phyloP scores from a whole-genome alignment of 2,113 vertebrate genomes.

The Oreocharis arfaki region DNA sequence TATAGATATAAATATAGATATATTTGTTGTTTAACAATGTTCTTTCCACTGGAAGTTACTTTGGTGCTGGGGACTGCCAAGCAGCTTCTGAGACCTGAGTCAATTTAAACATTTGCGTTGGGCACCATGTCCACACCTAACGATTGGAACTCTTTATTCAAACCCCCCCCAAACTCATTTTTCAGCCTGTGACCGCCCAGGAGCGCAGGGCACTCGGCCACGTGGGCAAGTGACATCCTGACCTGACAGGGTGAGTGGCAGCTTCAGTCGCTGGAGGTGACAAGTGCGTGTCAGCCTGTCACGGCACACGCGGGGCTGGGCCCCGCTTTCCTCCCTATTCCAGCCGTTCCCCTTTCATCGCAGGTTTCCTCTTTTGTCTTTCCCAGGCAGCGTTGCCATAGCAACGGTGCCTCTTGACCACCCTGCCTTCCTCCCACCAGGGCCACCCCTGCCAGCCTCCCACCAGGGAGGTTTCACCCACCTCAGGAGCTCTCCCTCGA shows the following conservation, averaged over 20 bases:
- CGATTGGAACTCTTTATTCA: background rate
- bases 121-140: background rate
- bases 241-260: background rate
- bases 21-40: background rate
- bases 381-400: constrained; percentile 31
- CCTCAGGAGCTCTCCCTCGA: background rate
- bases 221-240: background rate
- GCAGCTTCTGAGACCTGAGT: background rate
- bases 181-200: background rate
- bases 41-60: background rate
- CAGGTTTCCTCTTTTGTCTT: constrained; percentile 23
- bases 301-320: rapidly evolving
- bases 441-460: background rate
- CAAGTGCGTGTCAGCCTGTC: background rate
- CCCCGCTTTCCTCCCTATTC: background rate
- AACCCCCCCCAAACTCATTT: background rate
- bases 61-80: background rate
- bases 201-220: background rate
- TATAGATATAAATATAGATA: background rate
- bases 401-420: constrained; percentile 42
- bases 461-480: background rate
- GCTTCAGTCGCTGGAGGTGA: background rate
- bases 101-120: background rate
- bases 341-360: background rate
- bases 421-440: background rate